A percentile compares a stretch with the other conserved stretches of the same genome.
Evolutionary conservation across 2,113 vertebrate genomes (phyloP).

Genomic region (Coregonus clupeaformis): DNA sequence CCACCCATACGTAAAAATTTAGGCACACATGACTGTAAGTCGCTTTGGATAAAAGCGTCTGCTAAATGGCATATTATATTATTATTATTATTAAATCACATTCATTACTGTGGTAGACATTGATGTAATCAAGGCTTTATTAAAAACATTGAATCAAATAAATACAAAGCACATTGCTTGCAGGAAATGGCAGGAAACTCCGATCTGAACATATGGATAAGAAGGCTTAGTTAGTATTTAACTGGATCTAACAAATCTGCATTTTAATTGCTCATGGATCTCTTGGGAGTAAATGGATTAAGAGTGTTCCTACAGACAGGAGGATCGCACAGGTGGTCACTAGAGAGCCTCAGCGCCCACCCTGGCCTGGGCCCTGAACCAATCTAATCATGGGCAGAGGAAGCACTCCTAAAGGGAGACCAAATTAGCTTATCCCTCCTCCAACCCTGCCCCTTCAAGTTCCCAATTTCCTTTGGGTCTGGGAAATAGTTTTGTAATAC

Average conservation of each 20-base stretch:
- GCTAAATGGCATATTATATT: no score
- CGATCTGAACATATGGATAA: background rate
- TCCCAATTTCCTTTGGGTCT: background rate
- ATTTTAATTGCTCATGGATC: constrained; percentile 28
- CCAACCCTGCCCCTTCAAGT: background rate
- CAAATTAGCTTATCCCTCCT: constrained; percentile 5
- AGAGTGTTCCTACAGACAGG: background rate
- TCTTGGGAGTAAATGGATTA: constrained; percentile 16
- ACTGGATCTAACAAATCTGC: constrained; percentile 16
- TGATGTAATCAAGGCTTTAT: background rate
- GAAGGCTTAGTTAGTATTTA: background rate
- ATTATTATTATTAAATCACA: no score
- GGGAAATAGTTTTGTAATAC: background rate
- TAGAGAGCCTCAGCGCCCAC: background rate
- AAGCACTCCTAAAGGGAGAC: background rate
- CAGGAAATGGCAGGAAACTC: background rate
- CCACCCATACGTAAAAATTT: no score
- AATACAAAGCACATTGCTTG: background rate
- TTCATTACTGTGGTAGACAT: background rate
- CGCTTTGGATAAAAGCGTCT: no score
- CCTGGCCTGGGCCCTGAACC: background rate
- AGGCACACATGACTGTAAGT: no score
- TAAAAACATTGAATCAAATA: background rate
- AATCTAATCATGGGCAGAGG: constrained; percentile 10
- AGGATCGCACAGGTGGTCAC: constrained; percentile 3